Evolutionary conservation across 2,888 invertebrate genomes (phyloP).

Genomic region (Ptilodon capucinus): DNA sequence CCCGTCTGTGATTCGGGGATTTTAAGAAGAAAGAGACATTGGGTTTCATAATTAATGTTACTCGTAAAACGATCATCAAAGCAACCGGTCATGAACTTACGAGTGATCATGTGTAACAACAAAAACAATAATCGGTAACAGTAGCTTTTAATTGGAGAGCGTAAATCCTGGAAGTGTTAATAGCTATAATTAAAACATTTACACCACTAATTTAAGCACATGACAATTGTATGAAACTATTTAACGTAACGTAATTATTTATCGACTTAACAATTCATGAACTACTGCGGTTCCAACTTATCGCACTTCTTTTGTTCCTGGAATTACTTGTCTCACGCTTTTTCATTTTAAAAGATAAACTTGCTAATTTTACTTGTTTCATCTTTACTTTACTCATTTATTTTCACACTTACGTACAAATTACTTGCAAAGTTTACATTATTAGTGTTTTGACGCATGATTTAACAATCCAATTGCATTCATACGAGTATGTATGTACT

Average conservation of each 20-base stretch:
- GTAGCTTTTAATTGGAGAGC: conserved; percentile 39
- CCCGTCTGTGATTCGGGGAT: too few relatives aligned
- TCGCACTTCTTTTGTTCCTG: too few relatives aligned
- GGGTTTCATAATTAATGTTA: too few relatives aligned
- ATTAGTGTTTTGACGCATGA: too few relatives aligned
- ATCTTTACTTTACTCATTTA: neutral
- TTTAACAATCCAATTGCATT: too few relatives aligned
- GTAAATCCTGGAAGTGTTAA: conserved; percentile 48
- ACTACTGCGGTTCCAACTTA: neutral
- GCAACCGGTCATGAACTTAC: conserved; percentile 23
- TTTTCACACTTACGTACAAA: conserved; percentile 30
- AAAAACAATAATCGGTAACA: conserved; percentile 37
- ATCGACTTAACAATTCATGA: neutral
- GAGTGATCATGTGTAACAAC: conserved; percentile 23
- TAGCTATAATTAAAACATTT: conserved; percentile 49
- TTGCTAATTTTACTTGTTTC: neutral
- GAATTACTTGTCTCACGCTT: neutral
- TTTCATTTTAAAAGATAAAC: too few relatives aligned
- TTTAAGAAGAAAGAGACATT: too few relatives aligned
- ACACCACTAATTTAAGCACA: conserved; percentile 45
- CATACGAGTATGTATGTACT: too few relatives aligned
- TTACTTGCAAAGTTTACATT: neutral
- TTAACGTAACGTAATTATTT: neutral
- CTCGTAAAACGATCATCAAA: too few relatives aligned
- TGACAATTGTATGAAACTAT: conserved; percentile 30